A percentile compares a stretch with the other conserved stretches of the same genome.
Evolutionary conservation across 2,113 vertebrate genomes (phyloP).

Genomic region (Cyanoliseus patagonus): DNA sequence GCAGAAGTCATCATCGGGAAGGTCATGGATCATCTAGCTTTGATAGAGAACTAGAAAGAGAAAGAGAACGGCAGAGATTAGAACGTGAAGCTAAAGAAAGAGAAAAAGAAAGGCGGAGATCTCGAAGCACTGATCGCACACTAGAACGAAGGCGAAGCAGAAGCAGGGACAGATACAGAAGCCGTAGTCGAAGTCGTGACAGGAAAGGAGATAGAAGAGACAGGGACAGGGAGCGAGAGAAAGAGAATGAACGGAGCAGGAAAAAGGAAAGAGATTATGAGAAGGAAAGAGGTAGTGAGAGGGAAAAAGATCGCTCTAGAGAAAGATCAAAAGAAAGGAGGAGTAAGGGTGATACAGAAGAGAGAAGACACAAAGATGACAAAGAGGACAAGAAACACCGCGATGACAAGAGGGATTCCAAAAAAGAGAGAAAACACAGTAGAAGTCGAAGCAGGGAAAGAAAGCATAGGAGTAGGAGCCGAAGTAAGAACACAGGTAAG

Average conservation of each 20-base stretch:
- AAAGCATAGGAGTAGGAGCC: slow-evolving; percentile 79
- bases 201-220: slow-evolving; percentile 84
- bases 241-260: slow-evolving; percentile 87
- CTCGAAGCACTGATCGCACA: slow-evolving; percentile 78
- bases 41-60: slow-evolving; percentile 93
- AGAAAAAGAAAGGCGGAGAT: slow-evolving; percentile 81
- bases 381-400: slow-evolving; percentile 82
- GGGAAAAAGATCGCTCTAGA: slow-evolving; percentile 83
- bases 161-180: slow-evolving; percentile 82
- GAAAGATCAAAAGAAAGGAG: slow-evolving; percentile 86
- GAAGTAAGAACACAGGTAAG: slow-evolving; percentile 79
- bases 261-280: slow-evolving; percentile 92
- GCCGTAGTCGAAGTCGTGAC: slow-evolving; percentile 81
- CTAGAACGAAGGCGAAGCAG: slow-evolving; percentile 81
- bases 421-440: slow-evolving; percentile 81
- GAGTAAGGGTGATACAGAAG: slow-evolving; percentile 77
- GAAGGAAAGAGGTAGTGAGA: slow-evolving; percentile 84
- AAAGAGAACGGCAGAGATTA: slow-evolving; percentile 91
- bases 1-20: slow-evolving; percentile 91
- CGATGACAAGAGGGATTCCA: slow-evolving; percentile 87
- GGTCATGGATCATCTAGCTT: slow-evolving; percentile 89
- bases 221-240: slow-evolving; percentile 87
- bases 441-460: slow-evolving; percentile 84
- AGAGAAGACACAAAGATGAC: slow-evolving; percentile 82
- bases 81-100: slow-evolving; percentile 88